Evolutionary conservation across 2,113 vertebrate species (phyloP), one percentile per base, ranked within the genome.

Genomic region (Poicephalus meyeri): DNA sequence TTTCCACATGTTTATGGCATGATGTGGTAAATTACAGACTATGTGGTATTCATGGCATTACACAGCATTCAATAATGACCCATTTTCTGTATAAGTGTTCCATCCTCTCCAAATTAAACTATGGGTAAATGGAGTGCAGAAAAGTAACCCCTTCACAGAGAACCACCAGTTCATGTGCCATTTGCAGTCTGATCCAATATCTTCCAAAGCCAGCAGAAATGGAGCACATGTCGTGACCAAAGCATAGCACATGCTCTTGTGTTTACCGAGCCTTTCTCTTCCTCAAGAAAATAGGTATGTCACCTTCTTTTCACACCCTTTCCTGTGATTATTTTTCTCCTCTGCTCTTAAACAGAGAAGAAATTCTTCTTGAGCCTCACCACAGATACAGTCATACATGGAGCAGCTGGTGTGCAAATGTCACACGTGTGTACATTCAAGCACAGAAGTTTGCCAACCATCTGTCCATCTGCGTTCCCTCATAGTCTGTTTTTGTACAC

Each of bases 401-500:
- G 63, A 90, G 58, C 94, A 90, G 68, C 44, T 91, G 91, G 80
- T 61, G 76, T 46, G 87, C 74, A 86, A 94, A 89, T 69, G 81
- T 63, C 89, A 89, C 71, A 53, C 7, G 0, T 10, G 26, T 55
- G 33, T 31, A 26, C 1, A 4, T 64, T 94, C 16, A 0, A 76
- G 56, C 85, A 76, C 56, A 70, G 42, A 78, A 47, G 49, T 63
- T 88, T 9, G 1, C 44, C 47, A 60, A 5, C 81, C 66, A 82
- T 94, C 90, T 77, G 70, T 55, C 61, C 0, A 0, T 52, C 81
- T 73, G 85, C 13, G 0, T 35, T 85, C 49, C 71, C n/a, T 50
- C 66, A 26, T 2, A 26, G 60, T 23, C 5, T 89, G 66, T 4
- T 81, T 86, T 77, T 72, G 47, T 46, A 74, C 63, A 84, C 14